Evolutionary conservation across 2,797 vertebrate species (phyloP), one percentile per base, ranked within the genome.

Genomic region (Brachyalestes nurse): DNA sequence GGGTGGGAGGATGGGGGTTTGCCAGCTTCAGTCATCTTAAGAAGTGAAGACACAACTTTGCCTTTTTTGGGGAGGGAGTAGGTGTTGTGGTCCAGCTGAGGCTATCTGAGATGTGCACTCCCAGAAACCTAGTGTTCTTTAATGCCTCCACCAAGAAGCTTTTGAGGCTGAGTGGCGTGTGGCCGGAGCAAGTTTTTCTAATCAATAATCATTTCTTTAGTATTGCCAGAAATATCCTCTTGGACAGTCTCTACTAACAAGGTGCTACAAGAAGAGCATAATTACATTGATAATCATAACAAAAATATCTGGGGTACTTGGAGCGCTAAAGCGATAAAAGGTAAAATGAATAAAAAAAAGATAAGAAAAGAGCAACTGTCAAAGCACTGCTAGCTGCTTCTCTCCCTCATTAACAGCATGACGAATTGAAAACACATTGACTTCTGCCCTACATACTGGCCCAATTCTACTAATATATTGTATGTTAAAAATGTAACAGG

Each of bases 301-400:
- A 78, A 58, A 49, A 78, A 47, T 47, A 47, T 16, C 12, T 62
- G 53, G 13, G 7, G 53, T 5, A 14, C 70, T 51, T 71, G 55
- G 4, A 34, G 12, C 47, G 49, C 25, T 78, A 64, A 38, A 34
- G 16, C 34, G 19, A 70, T 78, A 40, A 25, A 7, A 34, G 34
- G 34, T 34, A 34, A 34, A 34, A 34, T 34, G 34, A 34, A 34
- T 34, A 4, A 34, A 2, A 7, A 45, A 49, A 42, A 61, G 16
- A 61, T 71, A 49, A 78, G 47, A 38, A 64, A 38, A n/a, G 40
- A 72, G 47, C n/a, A 34, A 0, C n/a, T 42, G 21, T 9, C 10
- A 55, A 19, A 79, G 51, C 28, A 25, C 77, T 49, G n/a, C 40
- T 45, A 12, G 8, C 12, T 49, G n/a, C 6, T 23, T 47, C 2